Conservation (phyloP, 2,888 invertebrate genomes). For the Eupithecia subumbrata region DNA sequence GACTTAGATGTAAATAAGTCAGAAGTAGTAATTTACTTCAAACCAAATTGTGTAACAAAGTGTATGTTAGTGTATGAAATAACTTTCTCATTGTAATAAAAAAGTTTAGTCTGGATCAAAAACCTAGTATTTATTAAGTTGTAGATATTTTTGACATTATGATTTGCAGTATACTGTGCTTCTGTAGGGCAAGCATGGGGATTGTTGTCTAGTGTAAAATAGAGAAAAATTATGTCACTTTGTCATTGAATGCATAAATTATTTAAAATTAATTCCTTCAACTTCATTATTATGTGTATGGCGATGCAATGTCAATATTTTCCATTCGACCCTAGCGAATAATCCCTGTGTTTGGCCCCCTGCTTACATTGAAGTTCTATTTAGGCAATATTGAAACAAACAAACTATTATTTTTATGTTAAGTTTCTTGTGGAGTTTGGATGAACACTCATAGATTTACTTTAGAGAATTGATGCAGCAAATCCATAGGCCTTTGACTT, state of each 20-base stretch:
- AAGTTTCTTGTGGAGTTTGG: background rate
- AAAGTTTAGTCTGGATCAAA: conserved; percentile 42
- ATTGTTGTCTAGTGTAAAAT: too few species aligned
- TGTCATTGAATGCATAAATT: too few species aligned
- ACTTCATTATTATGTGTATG: too few species aligned
- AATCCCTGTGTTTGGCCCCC: too few species aligned
- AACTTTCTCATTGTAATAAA: conserved; percentile 33
- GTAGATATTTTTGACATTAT: conserved; percentile 28
- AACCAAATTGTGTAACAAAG: conserved; percentile 54
- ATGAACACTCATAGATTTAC: too few species aligned
- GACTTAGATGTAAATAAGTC: conserved; percentile 54
- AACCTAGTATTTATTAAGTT: conserved; percentile 45
- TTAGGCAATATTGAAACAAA: background rate
- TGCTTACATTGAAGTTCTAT: conserved; percentile 49
- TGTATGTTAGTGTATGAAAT: conserved; percentile 41
- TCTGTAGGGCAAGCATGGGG: conserved; percentile 30
- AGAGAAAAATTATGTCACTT: too few species aligned
- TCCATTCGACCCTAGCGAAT: too few species aligned
- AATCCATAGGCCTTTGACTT: background rate
- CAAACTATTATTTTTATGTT: conserved; percentile 36
- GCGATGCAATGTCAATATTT: too few species aligned
- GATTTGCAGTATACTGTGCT: conserved; percentile 64
- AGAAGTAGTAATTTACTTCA: conserved; percentile 65
- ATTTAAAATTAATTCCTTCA: too few species aligned
- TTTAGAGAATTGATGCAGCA: background rate